Evolutionary conservation across 2,113 vertebrate genomes (phyloP).

Genomic region (Ondatra zibethicus): DNA sequence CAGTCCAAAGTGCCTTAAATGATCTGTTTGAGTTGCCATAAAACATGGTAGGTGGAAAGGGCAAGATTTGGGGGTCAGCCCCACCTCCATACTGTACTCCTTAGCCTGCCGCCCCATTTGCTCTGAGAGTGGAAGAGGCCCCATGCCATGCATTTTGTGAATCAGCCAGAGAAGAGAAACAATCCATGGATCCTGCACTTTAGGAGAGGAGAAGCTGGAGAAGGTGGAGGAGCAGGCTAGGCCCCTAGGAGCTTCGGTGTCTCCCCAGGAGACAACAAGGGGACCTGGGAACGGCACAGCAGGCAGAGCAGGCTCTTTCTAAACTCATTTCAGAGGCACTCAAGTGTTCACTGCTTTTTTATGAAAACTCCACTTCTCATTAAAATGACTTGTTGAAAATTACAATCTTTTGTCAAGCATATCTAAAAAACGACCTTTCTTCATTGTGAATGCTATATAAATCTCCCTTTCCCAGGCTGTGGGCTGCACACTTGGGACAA

Average conservation of each 20-base stretch:
- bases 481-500: conserved; percentile 79
- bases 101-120: rapidly evolving
- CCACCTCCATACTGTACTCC: not conserved
- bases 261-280: not conserved
- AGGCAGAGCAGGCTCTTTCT: conserved; percentile 11
- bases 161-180: not conserved
- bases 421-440: conserved; percentile 83
- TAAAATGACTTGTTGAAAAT: conserved; percentile 80
- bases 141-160: rapidly evolving
- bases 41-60: not conserved
- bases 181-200: not conserved
- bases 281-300: conserved; percentile 2
- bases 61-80: not conserved
- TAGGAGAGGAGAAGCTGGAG: not conserved
- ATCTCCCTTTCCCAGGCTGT: conserved; percentile 83
- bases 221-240: not conserved
- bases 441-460: conserved; percentile 83
- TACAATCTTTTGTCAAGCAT: conserved; percentile 68
- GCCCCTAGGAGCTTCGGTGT: not conserved
- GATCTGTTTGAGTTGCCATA: not conserved
- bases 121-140: not conserved
- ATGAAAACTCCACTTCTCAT: conserved; percentile 79
- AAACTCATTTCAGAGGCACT: conserved; percentile 78
- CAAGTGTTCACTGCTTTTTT: conserved; percentile 73
- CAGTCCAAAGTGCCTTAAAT: not conserved